These are phyloP conservation scores for Boloria euphrosyne DNA, from an alignment of 2,888 invertebrate species.

Conservation along the genomic window DNA sequence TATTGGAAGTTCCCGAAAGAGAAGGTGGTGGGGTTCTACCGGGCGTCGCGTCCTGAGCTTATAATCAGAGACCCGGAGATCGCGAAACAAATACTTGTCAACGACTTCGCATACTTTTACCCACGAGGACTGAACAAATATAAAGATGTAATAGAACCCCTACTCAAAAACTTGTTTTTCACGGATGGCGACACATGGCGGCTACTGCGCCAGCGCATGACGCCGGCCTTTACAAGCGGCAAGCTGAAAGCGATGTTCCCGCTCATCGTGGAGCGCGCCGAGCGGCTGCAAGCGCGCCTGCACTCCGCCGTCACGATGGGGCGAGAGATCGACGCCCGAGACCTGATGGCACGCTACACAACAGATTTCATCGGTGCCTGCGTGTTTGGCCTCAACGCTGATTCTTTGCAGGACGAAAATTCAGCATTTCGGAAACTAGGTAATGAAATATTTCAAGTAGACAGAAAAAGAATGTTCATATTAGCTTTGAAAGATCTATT, in stretches of 20 bases:
- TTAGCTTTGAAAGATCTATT: constrained; percentile 53
- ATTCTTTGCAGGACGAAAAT: constrained; percentile 57
- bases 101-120: constrained; percentile 58
- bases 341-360: constrained; percentile 66
- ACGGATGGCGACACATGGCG: constrained; percentile 63
- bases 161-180: too few species aligned
- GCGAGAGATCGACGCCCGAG: constrained; percentile 54
- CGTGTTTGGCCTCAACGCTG: constrained; percentile 62
- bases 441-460: constrained; percentile 49
- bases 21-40: constrained; percentile 57
- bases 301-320: constrained; percentile 44
- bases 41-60: constrained; percentile 53
- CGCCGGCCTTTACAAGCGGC: constrained; percentile 60
- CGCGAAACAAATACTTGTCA: constrained; percentile 53
- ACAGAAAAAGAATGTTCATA: constrained; percentile 44
- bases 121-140: constrained; percentile 53
- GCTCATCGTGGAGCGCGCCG: constrained; percentile 59
- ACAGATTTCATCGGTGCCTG: constrained; percentile 67
- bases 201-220: constrained; percentile 61
- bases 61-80: constrained; percentile 61
- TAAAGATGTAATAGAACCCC: constrained; percentile 52
- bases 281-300: constrained; percentile 50
- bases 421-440: constrained; percentile 60
- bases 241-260: constrained; percentile 65
- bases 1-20: constrained; percentile 61